These are phyloP conservation scores for Echinarachnius parma DNA, from an alignment of 53 echinoderm and acorn worm species.

Conservation along the genomic window DNA sequence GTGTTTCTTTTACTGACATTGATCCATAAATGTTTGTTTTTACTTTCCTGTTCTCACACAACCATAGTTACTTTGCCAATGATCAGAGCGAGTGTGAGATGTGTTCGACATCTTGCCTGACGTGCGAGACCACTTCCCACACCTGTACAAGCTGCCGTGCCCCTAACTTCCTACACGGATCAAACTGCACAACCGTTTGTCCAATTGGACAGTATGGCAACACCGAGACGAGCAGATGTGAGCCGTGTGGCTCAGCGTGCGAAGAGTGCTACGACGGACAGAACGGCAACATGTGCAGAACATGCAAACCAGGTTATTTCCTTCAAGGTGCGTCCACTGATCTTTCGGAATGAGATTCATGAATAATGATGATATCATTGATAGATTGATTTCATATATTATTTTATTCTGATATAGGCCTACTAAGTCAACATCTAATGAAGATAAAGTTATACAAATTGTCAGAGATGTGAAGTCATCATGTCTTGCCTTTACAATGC, in stretches of 20 bases:
- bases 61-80: constrained; percentile 58
- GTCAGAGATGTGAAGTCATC: too few species aligned
- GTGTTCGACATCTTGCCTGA: constrained; percentile 60
- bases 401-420: too few species aligned
- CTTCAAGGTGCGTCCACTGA: constrained; percentile 87
- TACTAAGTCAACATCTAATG: too few species aligned
- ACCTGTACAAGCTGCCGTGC: constrained; percentile 57
- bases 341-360: too few species aligned
- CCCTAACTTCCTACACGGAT: constrained; percentile 58
- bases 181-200: constrained; percentile 51
- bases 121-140: constrained; percentile 51
- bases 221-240: constrained; percentile 42
- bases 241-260: constrained; percentile 63
- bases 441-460: too few species aligned
- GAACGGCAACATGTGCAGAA: constrained; percentile 54
- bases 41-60: too few species aligned
- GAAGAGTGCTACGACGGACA: constrained; percentile 75
- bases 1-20: too few species aligned
- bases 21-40: too few species aligned
- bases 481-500: too few species aligned
- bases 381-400: too few species aligned
- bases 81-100: constrained; percentile 45
- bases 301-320: constrained; percentile 57
- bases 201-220: constrained; percentile 74
- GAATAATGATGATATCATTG: too few species aligned